Evolutionary conservation across 2,113 vertebrate species (phyloP).

Genomic region (Petroica traversi): DNA sequence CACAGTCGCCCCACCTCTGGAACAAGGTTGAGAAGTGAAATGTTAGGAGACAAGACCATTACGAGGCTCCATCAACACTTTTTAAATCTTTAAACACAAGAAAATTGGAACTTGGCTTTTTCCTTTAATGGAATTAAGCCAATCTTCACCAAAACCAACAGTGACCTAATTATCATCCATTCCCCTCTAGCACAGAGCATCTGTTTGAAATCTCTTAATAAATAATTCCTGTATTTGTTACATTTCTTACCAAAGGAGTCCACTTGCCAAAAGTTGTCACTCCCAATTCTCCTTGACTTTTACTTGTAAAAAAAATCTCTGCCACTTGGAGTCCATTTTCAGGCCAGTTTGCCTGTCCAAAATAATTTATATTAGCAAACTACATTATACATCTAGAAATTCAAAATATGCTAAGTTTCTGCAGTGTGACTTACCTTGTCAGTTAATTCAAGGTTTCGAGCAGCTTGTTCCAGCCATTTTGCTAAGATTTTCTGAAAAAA

Average conservation of each 20-base stretch:
- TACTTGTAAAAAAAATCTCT: slow-evolving; percentile 80
- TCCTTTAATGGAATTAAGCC: not conserved
- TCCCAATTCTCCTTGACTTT: slow-evolving; percentile 62
- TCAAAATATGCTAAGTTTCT: not conserved
- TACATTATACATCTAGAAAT: not conserved
- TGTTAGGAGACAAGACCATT: not conserved
- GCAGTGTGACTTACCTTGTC: slow-evolving; percentile 83
- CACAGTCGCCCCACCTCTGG: slow-evolving; percentile 78
- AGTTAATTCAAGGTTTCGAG: slow-evolving; percentile 90
- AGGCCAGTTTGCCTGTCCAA: slow-evolving; percentile 87
- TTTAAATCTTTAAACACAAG: not conserved
- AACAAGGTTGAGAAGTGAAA: not conserved
- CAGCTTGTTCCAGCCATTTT: slow-evolving; percentile 89
- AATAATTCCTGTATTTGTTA: not conserved
- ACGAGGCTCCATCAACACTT: not conserved
- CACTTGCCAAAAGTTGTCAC: slow-evolving; percentile 79
- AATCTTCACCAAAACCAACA: not conserved
- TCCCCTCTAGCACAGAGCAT: not conserved
- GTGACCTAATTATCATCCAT: not conserved
- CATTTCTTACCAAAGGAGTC: slow-evolving; percentile 79
- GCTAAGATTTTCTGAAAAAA: slow-evolving; percentile 84
- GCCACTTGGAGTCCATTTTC: slow-evolving; percentile 91
- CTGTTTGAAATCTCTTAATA: not conserved
- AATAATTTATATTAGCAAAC: not conserved
- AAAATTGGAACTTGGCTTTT: not conserved